Base-by-base conservation (phyloP, 2,888 invertebrate species). In the Odontocolon sp. region DNA sequence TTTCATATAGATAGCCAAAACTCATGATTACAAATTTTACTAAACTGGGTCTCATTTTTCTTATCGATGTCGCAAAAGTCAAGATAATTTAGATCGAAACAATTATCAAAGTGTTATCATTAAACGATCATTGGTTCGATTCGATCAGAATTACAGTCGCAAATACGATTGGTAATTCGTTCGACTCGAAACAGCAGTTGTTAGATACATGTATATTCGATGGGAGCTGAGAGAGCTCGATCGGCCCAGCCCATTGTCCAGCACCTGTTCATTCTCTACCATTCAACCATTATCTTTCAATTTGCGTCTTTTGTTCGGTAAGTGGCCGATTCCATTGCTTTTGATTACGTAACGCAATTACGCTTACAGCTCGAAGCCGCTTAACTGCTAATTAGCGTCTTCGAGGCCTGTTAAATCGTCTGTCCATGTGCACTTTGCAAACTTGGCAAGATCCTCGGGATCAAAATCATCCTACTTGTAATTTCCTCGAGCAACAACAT, bases 271-370 rank as follows among this genome's bases (percentile, higher is more conserved):
- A 59, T 66, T 68, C 71, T 78, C 23, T 67, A 72, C 79, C 74
- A 76, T 78, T 80, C 72, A 69, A 72, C 64, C 69, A 78, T 81
- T 85, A 86, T 85, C 82, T 79, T 84, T 82, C 84, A 82, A 83
- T 84, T 85, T 84, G 76, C 81, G 68, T 82, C 83, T 81, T 81
- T 83, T 83, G 84, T 86, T 82, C 74, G 71, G 52, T 81, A 82
- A 84, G 78, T 80, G 66, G 66, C 66, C 82, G 69, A 82, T 83
- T 81, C 69, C 74, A 66, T 42, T 52, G 50, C 72, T 81, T n/a
- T 81, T 83, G 82, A 85, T 86, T 83, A 66, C 81, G 77, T 76
- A 81, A 86, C 72, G 74, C 78, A 79, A 81, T 83, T 84, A 68
- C 68, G 33, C 72, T 64, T 31, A 45, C 31, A 57, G 56, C 63